phyloP scores from a whole-genome alignment of 2,797 vertebrate species.

The Gorsachius magnificus region DNA sequence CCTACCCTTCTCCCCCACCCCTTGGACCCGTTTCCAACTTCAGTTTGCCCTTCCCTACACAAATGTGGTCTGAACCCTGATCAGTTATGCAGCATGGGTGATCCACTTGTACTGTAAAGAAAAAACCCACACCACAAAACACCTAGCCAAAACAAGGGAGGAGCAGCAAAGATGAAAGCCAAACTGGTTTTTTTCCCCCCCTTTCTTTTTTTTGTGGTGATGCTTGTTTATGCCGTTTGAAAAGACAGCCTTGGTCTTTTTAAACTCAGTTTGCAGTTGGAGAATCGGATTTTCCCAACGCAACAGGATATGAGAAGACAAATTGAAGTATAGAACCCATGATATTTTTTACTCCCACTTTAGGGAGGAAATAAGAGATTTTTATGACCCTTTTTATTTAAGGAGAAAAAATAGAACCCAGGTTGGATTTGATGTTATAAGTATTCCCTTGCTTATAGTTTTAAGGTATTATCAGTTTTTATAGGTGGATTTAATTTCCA shows the following conservation, averaged over 20 bases:
- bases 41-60: background rate
- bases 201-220: background rate
- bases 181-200: background rate
- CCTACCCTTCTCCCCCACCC: background rate
- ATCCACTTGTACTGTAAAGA: background rate
- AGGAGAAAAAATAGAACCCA: slow-evolving; percentile 52
- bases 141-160: background rate
- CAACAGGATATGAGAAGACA: background rate
- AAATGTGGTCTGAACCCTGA: background rate
- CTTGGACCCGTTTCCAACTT: background rate
- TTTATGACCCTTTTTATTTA: slow-evolving; percentile 58
- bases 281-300: background rate
- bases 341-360: slow-evolving; percentile 9
- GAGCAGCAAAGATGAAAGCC: slow-evolving; percentile 23
- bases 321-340: slow-evolving; percentile 3
- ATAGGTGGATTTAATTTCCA: slow-evolving; percentile 25
- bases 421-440: slow-evolving; percentile 46
- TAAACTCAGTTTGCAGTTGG: background rate
- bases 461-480: slow-evolving; percentile 38
- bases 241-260: background rate
- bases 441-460: slow-evolving; percentile 44
- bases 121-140: background rate
- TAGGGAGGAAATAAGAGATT: slow-evolving; percentile 33
- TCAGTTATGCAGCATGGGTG: background rate
- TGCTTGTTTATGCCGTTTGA: background rate